Conservation (phyloP, 1,140 invertebrate species). For the Drosophila obscura region DNA sequence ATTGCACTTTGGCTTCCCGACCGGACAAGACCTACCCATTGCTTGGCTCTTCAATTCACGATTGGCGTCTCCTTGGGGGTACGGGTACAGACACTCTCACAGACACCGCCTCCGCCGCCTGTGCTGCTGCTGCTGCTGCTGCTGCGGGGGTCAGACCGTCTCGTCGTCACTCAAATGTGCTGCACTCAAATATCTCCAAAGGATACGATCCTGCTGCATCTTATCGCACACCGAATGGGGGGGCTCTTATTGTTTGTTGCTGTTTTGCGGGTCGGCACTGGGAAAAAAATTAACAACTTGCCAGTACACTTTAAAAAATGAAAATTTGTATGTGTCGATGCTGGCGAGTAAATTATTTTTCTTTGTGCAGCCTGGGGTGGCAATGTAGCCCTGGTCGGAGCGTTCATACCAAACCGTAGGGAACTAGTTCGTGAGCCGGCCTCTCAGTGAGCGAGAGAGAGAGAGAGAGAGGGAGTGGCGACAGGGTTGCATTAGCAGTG, state of each 20-base stretch:
- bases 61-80: too few species aligned
- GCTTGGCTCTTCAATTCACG: too few species aligned
- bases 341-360: constrained; percentile 54
- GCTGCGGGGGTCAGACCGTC: not conserved
- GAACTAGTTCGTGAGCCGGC: constrained; percentile 21
- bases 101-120: too few species aligned
- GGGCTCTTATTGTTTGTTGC: constrained; percentile 52
- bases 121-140: too few species aligned
- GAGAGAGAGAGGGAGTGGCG: too few species aligned
- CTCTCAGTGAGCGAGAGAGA: too few species aligned
- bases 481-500: too few species aligned
- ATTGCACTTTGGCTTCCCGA: constrained; percentile 25
- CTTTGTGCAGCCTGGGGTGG: constrained; percentile 47
- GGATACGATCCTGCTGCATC: constrained; percentile 44
- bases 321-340: constrained; percentile 41
- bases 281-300: constrained; percentile 57
- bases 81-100: too few species aligned
- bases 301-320: constrained; percentile 53
- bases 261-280: constrained; percentile 41
- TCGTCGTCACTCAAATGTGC: not conserved
- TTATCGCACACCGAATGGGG: constrained; percentile 45
- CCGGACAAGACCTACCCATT: constrained; percentile 10
- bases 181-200: not conserved
- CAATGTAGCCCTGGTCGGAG: constrained; percentile 40
- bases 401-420: not conserved